Conservation (phyloP, 2,797 vertebrate species). For the Tenualosa ilisha region DNA sequence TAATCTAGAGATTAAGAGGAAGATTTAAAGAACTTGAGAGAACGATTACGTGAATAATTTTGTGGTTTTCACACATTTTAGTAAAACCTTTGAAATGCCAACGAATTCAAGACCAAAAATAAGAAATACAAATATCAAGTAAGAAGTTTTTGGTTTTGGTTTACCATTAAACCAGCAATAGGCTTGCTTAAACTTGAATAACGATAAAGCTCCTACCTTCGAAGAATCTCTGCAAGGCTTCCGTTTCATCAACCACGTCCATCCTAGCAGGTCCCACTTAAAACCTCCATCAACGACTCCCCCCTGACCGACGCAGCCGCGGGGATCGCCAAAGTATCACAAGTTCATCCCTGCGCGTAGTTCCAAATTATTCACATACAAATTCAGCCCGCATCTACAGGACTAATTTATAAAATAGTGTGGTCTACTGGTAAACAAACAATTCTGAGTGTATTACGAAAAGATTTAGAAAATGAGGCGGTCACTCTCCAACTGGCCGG, state of each 20-base stretch:
- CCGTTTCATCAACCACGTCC: slow-evolving; percentile 99
- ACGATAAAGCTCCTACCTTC: slow-evolving; percentile 81
- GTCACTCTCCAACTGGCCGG: background rate
- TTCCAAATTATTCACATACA: slow-evolving; percentile 9
- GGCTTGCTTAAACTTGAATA: background rate
- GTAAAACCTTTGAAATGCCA: background rate
- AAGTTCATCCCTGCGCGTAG: slow-evolving; percentile 60
- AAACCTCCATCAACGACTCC: slow-evolving; percentile 79
- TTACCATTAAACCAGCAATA: too few species aligned
- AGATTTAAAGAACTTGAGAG: too few species aligned
- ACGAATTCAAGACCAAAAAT: background rate
- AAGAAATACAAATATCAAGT: background rate
- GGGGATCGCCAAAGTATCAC: slow-evolving; percentile 64
- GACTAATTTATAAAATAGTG: background rate
- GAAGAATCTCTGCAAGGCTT: slow-evolving; percentile 97
- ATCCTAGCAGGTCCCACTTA: slow-evolving; percentile 83
- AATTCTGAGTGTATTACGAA: background rate
- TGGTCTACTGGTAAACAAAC: background rate
- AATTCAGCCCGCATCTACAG: background rate
- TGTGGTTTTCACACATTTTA: background rate
- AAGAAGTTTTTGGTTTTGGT: background rate
- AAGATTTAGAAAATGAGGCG: background rate
- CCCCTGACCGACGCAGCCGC: slow-evolving; percentile 68
- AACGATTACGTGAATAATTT: background rate
- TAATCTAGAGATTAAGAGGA: background rate